Evolutionary conservation across 2,797 vertebrate genomes (phyloP), one percentile per base, ranked within the genome.

Genomic region (Austrolebias charrua): DNA sequence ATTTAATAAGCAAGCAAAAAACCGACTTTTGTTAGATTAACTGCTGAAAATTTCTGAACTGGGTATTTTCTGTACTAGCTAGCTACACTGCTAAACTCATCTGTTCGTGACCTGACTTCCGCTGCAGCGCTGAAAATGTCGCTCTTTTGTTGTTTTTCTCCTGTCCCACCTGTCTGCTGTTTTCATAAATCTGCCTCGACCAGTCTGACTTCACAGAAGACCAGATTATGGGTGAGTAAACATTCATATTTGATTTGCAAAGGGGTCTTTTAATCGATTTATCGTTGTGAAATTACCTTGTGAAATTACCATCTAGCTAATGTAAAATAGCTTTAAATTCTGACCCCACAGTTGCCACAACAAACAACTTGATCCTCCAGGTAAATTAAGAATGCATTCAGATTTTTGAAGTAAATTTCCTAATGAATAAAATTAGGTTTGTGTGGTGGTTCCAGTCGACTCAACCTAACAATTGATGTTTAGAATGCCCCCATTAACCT

Each of bases 141-240:
- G 9, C 24, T 45, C 13, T 54, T 0, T 12, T 70, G 18, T 80
- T 59, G 18, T 80, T 59, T 50, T 47, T 16, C 55, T 64, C 54
- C 43, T 18, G 45, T 6, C 16, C 56, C 1, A 20, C 15, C 43
- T 38, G 50, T 18, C 40, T 31, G 58, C 14, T 31, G 31, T 35
- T 1, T 51, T 20, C 16, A 24, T 4, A 42, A 64, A 57, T 13
- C 55, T 57, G 35, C 29, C 10, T 54, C 57, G 1, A 68, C 71
- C 89, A 94, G 93, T 92, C 88, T 75, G 93, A 94, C 83, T 92
- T 93, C 86, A 73, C 91, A 20, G 93, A 94, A 73, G 93, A 94
- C 76, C 93, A 94, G 85, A 93, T 92, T 76, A 45, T 81, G 51
- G 93, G 88, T 93, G 73, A 92, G 92, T 92, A 24, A 3, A 55